Base-by-base conservation (phyloP, 2,888 invertebrate species). In the Xestoiulus laeticollis region DNA sequence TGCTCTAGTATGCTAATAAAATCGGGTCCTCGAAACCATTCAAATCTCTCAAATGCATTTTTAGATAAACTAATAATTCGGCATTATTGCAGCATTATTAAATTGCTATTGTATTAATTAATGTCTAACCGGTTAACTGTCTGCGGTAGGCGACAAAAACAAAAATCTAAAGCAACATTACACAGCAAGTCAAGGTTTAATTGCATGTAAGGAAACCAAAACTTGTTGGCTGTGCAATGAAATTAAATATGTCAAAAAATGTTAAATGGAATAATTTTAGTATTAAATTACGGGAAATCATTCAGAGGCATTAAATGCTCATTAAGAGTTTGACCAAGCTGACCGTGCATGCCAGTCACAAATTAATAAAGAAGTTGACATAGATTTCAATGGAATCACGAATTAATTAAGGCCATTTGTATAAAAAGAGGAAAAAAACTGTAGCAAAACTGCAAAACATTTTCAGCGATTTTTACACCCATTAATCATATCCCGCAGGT, bases 201-300 rank as follows among this genome's bases (percentile, higher is more conserved):
- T n/a, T n/a, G n/a, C 53, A 53, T 53, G 5, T 4, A 19, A 53
- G 53, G 4, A n/a, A 16, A 53, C 19, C 16, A 53, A 53, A 16
- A 53, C 5, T 53, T 4, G n/a, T 53, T n/a, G 48, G 4, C n/a
- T n/a, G n/a, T 4, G n/a, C 53, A 53, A 53, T n/a, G 2, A n/a
- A 53, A 53, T 53, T 53, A 53, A 53, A n/a, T 53, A 53, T 53
- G 53, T 53, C 19, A 53, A 53, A 53, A 53, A 53, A 53, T 53
- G n/a, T 53, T 53, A n/a, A 53, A 53, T 19, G 19, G n/a, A 53
- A 53, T 53, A 53, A 53, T 16, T 53, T n/a, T 53, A n/a, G n/a
- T 53, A 53, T 53, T 53, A 53, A n/a, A 53, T 53, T 53, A n/a
- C 53, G 19, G 53, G 53, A 53, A 53, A 53, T n/a, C 53, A n/a